Evolutionary conservation across 2,113 vertebrate species (phyloP).

Genomic region (Chelonoidis abingdonii): DNA sequence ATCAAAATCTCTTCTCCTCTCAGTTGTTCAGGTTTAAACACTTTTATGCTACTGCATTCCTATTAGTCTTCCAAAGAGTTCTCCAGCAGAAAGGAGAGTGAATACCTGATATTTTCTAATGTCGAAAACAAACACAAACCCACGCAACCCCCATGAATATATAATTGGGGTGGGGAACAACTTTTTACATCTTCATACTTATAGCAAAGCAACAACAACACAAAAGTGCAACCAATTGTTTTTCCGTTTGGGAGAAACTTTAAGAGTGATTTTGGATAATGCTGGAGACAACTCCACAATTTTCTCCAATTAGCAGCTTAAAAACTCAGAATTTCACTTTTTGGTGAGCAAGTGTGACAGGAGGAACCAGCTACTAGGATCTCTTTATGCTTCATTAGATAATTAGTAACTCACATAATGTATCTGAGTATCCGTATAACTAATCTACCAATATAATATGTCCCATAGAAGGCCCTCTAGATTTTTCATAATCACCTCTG

Average conservation of each 20-base stretch:
- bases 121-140: accelerated
- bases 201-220: not conserved
- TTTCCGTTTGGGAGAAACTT: accelerated
- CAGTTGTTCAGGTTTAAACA: not conserved
- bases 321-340: accelerated
- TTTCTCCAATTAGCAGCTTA: not conserved
- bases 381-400: accelerated
- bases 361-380: accelerated
- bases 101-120: not conserved
- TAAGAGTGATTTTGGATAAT: accelerated
- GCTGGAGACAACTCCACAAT: accelerated
- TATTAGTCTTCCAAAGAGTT: not conserved
- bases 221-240: accelerated
- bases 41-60: not conserved
- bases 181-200: accelerated
- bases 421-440: no score
- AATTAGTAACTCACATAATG: accelerated
- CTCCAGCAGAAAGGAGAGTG: not conserved
- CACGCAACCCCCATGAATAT: accelerated
- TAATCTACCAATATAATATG: accelerated
- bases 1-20: not conserved
- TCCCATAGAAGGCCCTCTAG: accelerated
- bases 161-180: not conserved
- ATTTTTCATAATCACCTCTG: not conserved
- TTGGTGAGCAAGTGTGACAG: accelerated